phyloP scores from a whole-genome alignment of 2,888 invertebrate genomes.

The Miltochrista miniata region DNA sequence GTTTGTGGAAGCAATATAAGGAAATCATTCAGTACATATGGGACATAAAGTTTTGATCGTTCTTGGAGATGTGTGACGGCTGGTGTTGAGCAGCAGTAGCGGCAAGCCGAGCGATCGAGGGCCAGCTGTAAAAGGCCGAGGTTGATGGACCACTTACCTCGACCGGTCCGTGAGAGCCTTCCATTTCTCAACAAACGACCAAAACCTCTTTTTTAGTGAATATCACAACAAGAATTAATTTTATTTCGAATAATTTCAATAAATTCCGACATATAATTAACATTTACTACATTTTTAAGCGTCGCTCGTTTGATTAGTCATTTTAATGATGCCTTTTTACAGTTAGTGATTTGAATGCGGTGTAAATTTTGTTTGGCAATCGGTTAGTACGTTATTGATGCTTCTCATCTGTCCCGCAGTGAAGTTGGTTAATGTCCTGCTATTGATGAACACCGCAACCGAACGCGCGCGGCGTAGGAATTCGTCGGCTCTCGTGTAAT shows the following conservation, averaged over 20 bases:
- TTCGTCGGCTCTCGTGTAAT: constrained; percentile 72
- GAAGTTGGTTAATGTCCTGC: constrained; percentile 55
- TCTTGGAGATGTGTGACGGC: neutral
- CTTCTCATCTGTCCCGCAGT: constrained; percentile 54
- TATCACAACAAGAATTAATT: constrained; percentile 64
- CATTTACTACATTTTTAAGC: constrained; percentile 73
- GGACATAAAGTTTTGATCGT: neutral
- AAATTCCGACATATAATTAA: constrained; percentile 73
- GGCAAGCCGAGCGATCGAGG: constrained; percentile 16
- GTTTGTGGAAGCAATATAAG: too few species aligned
- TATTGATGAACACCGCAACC: constrained; percentile 46
- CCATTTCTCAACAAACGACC: constrained; percentile 51
- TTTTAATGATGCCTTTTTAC: constrained; percentile 74
- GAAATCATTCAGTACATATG: too few species aligned
- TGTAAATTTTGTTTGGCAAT: constrained; percentile 69
- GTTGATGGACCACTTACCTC: constrained; percentile 60
- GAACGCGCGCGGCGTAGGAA: constrained; percentile 55
- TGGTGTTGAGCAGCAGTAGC: constrained; percentile 7
- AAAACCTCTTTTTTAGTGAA: constrained; percentile 57
- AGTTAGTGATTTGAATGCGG: constrained; percentile 72
- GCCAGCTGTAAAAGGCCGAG: constrained; percentile 32
- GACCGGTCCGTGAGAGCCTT: constrained; percentile 66
- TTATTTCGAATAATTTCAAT: constrained; percentile 71
- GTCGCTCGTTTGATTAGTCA: constrained; percentile 76
- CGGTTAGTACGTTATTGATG: constrained; percentile 60